Evolutionary conservation across 2,797 vertebrate species (phyloP), one percentile per base, ranked within the genome.

Genomic region (Lutjanus campechanus): DNA sequence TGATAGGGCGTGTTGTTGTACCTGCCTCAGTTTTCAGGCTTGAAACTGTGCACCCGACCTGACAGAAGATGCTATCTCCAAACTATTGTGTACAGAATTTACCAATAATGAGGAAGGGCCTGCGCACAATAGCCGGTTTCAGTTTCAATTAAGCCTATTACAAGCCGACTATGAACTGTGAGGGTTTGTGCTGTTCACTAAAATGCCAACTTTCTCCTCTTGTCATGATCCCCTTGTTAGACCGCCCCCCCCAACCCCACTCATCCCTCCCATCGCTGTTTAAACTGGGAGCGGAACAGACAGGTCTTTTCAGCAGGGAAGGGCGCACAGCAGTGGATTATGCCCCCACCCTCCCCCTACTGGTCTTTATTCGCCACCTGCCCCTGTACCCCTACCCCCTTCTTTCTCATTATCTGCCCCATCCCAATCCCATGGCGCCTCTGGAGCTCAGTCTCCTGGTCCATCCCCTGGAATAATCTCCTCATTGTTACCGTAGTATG

Each of bases 341-440:
- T 84, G 59, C 87, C 88, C 89, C 88, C 89, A 83, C 79, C 91
- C 83, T 84, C 87, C 77, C 89, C 92, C 92, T 91, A 76, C 72
- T 77, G 54, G 43, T 85, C 77, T 90, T 86, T 92, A 91, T 91
- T 91, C 89, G 92, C 91, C 93, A 93, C 91, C 93, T 94, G 93
- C 92, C 92, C 87, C 81, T 44, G 11, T 76, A 72, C 84, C 82
- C 76, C 80, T 51, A 17, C 83, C 79, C 90, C 76, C 77, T 72
- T 60, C 77, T 72, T 60, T 79, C 69, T 91, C 85, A 92, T 91
- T 90, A 91, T 92, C 85, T 73, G 68, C 79, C 84, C 83, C 65
- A 71, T 86, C 76, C 80, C 83, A 76, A 73, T 76, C 83, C 90
- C 73, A 71, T 64, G 36, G 78, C 83, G 85, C 84, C 84, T 88